Percentiles rank a stretch among this genome's conserved stretches.
Conservation (phyloP, 2,888 invertebrate genomes). For the Nomada fabriciana region DNA sequence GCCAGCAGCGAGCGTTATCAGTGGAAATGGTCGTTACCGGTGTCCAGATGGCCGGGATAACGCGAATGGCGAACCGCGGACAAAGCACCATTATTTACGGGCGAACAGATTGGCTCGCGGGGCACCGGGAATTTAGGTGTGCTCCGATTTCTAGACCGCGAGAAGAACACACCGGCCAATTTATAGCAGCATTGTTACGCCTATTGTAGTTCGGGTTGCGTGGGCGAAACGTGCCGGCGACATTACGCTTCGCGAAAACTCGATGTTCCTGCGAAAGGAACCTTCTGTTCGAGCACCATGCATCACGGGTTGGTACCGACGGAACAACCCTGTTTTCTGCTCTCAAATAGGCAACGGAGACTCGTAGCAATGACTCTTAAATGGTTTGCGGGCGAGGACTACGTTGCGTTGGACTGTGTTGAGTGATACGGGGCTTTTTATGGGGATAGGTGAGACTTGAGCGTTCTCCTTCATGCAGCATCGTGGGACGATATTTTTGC, state of each 20-base stretch:
- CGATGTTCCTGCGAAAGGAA: not conserved
- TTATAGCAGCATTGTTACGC: conserved; percentile 45
- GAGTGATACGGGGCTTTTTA: not conserved
- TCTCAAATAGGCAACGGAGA: not conserved
- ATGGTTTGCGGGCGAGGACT: no score
- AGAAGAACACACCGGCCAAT: conserved; percentile 38
- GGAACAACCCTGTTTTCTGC: conserved; percentile 8
- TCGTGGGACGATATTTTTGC: no score
- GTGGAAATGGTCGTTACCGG: conserved; percentile 42
- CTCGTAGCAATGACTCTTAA: not conserved
- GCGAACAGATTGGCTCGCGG: conserved; percentile 26
- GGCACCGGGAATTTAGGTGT: conserved; percentile 47
- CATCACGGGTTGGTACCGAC: conserved; percentile 7
- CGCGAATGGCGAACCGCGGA: conserved; percentile 3
- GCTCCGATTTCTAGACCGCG: conserved; percentile 52
- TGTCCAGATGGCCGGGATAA: conserved; percentile 51
- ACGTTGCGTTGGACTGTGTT: not conserved
- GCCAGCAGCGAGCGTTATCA: conserved; percentile 27
- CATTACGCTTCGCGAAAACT: conserved; percentile 35
- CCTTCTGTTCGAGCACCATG: not conserved
- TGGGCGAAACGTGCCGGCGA: conserved; percentile 35
- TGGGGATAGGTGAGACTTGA: not conserved
- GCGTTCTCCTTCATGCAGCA: no score
- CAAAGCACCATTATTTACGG: conserved; percentile 51
- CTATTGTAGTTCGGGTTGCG: conserved; percentile 44